These are phyloP conservation scores for Fulmarus glacialis DNA, from an alignment of 2,113 vertebrate species.

Conservation along the genomic window DNA sequence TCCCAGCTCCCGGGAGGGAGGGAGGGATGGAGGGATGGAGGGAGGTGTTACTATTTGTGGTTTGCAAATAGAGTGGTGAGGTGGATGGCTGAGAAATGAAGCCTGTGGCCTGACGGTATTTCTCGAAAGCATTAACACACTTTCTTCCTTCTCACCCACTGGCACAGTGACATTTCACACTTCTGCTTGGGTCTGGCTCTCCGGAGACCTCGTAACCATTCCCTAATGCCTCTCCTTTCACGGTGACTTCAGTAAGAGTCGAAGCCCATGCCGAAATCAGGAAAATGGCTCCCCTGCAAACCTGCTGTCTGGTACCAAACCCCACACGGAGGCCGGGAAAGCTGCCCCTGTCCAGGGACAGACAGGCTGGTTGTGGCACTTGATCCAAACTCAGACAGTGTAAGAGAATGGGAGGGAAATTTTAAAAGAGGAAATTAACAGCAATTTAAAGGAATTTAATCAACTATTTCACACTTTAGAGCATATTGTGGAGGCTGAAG, in stretches of 20 bases:
- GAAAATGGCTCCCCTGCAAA: neutral
- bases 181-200: constrained; percentile 21
- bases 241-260: neutral
- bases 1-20: neutral
- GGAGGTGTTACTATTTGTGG: constrained; percentile 51
- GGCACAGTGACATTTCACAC: constrained; percentile 38
- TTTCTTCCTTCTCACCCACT: constrained; percentile 24
- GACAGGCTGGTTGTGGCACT: neutral
- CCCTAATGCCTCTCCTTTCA: neutral
- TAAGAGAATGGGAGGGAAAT: neutral
- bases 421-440: neutral
- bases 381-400: neutral
- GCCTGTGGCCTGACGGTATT: neutral
- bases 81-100: constrained; percentile 46
- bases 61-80: neutral
- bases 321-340: fast-evolving
- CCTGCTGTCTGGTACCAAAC: neutral
- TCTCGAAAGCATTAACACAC: constrained; percentile 42
- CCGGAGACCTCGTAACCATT: neutral
- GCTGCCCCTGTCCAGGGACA: neutral
- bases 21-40: neutral
- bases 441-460: neutral
- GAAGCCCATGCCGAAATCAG: neutral
- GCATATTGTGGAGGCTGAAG: neutral
- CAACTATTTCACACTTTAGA: neutral